Percentiles rank a stretch among this genome's conserved stretches.
phyloP scores from a whole-genome alignment of 2,888 invertebrate genomes.

The Caenorhabditis virilis region DNA sequence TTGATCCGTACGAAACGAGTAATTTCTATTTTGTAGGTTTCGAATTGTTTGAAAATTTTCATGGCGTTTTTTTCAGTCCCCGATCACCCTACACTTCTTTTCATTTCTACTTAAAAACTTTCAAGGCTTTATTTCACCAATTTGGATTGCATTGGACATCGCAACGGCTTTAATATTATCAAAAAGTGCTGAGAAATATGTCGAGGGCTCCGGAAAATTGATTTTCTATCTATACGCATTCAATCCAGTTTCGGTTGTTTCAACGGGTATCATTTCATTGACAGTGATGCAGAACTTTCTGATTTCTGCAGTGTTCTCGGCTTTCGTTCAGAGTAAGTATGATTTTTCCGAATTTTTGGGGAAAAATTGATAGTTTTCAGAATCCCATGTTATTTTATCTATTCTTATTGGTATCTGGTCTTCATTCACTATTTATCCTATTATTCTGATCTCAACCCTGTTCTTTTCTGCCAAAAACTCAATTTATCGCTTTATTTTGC shows the following conservation, averaged over 20 bases:
- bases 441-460: constrained; percentile 15
- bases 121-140: constrained; percentile 2
- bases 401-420: constrained; percentile 25
- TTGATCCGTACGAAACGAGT: constrained; percentile 32
- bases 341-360: background rate
- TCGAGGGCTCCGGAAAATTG: background rate
- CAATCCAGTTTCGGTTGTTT: constrained; percentile 60
- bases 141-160: constrained; percentile 23
- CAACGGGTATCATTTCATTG: constrained; percentile 54
- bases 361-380: constrained; percentile 4
- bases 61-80: constrained; percentile 14
- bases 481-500: background rate
- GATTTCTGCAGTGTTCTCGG: constrained; percentile 33
- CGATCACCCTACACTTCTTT: constrained; percentile 12
- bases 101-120: constrained; percentile 8
- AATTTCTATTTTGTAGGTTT: constrained; percentile 21
- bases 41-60: background rate
- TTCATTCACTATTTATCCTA: constrained; percentile 28
- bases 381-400: constrained; percentile 11
- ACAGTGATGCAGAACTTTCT: constrained; percentile 54
- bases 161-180: constrained; percentile 12
- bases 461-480: constrained; percentile 12
- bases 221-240: constrained; percentile 47
- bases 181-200: constrained; percentile 1
- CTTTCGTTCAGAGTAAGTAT: constrained; percentile 29